phyloP scores from a whole-genome alignment of 2,888 invertebrate species.

The Stenichneumon culpator region DNA sequence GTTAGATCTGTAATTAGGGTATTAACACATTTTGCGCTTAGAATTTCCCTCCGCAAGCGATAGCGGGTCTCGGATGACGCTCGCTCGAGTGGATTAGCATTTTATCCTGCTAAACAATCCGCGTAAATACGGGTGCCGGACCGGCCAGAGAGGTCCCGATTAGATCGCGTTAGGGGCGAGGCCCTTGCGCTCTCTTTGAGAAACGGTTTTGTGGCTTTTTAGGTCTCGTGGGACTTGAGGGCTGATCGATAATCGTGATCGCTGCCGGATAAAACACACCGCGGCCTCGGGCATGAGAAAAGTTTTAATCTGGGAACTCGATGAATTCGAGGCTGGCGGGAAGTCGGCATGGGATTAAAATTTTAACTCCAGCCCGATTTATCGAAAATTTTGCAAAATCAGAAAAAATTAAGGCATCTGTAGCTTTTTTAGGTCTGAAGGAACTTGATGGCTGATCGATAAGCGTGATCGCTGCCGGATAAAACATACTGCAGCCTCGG shows the following conservation, averaged over 20 bases:
- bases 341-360: no score
- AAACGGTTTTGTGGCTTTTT: slow-evolving; percentile 1
- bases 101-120: slow-evolving; percentile 58
- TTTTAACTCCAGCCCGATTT: no score
- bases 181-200: not conserved
- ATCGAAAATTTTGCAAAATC: no score
- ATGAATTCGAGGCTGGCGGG: no score
- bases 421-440: slow-evolving; percentile 8
- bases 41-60: slow-evolving; percentile 63
- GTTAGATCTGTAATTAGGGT: slow-evolving; percentile 53
- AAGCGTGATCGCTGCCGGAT: not conserved
- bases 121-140: slow-evolving; percentile 48
- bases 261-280: not conserved
- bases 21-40: slow-evolving; percentile 46
- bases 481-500: not conserved
- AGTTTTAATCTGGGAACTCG: no score
- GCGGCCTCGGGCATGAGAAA: no score
- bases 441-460: slow-evolving; percentile 8
- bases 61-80: slow-evolving; percentile 33
- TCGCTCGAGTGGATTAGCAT: slow-evolving; percentile 56
- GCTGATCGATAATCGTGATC: slow-evolving; percentile 7
- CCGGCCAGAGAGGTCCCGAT: slow-evolving; percentile 37
- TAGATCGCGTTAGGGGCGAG: slow-evolving; percentile 61
- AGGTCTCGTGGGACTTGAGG: not conserved
- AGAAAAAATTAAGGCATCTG: no score